A percentile compares a stretch with the other conserved stretches of the same genome.
These are phyloP conservation scores for Ariopsis seemanni DNA, from an alignment of 2,113 vertebrate genomes.

Conservation along the genomic window DNA sequence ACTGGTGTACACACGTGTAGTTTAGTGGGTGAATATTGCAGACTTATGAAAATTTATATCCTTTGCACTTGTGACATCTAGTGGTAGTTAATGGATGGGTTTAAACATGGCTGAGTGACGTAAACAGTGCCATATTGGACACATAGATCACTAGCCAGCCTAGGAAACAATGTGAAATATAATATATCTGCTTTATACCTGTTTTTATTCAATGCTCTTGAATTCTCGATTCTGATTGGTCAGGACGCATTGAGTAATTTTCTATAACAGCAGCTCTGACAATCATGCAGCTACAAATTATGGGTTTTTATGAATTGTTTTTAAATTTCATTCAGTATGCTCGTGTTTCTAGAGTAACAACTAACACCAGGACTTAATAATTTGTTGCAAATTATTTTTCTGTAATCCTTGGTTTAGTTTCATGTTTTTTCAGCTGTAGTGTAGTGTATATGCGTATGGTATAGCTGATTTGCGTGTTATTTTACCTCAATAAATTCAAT, in stretches of 20 bases:
- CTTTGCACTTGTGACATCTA: background rate
- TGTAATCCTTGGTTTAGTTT: too few species aligned
- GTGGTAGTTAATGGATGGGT: background rate
- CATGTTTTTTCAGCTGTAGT: too few species aligned
- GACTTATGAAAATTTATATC: background rate
- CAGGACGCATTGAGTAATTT: background rate
- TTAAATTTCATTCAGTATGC: background rate
- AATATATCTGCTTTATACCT: background rate
- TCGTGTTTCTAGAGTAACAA: background rate
- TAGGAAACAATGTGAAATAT: background rate
- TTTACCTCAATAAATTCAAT: too few species aligned
- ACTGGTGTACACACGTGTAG: too few species aligned
- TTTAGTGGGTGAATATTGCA: too few species aligned
- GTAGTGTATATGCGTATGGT: too few species aligned
- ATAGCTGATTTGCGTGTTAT: too few species aligned
- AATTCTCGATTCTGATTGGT: background rate
- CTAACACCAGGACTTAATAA: background rate
- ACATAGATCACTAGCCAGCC: background rate
- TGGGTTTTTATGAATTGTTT: background rate
- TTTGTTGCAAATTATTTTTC: too few species aligned
- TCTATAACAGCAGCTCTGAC: background rate
- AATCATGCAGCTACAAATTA: background rate
- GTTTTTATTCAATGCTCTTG: background rate
- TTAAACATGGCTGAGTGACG: background rate
- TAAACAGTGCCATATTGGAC: background rate